Percentiles rank a stretch among this genome's conserved stretches.
phyloP scores from a whole-genome alignment of 2,797 vertebrate species.

The Ctenopoma kingsleyae region DNA sequence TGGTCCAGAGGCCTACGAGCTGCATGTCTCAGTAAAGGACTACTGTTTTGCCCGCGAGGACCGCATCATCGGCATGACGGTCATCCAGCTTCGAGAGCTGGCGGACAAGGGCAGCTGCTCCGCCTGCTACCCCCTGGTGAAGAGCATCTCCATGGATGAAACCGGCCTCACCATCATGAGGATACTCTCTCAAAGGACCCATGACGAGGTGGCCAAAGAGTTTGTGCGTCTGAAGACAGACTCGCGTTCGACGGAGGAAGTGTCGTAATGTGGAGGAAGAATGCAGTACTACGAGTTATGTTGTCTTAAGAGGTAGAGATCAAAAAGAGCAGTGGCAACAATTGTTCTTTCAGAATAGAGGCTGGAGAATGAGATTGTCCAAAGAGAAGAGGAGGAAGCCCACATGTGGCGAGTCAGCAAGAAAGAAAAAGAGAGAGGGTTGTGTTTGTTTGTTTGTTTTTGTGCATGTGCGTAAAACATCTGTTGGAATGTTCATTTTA shows the following conservation, averaged over 20 bases:
- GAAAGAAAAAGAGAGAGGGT: constrained; percentile 70
- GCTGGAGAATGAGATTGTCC: constrained; percentile 67
- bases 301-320: constrained; percentile 69
- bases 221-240: constrained; percentile 98
- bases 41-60: constrained; percentile 99
- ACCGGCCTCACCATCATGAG: constrained; percentile 95
- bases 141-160: constrained; percentile 90
- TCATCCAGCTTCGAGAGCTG: constrained; percentile 91
- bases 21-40: constrained; percentile 96
- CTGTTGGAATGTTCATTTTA: constrained; percentile 96
- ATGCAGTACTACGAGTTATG: constrained; percentile 70
- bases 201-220: constrained; percentile 97
- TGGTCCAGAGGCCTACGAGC: constrained; percentile 91
- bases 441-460: constrained; percentile 88
- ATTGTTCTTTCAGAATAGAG: constrained; percentile 47
- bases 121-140: constrained; percentile 90
- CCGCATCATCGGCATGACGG: constrained; percentile 93
- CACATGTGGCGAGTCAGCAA: constrained; percentile 46
- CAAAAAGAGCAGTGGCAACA: constrained; percentile 36
- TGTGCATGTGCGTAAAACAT: constrained; percentile 97
- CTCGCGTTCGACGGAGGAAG: constrained; percentile 91
- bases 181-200: constrained; percentile 97
- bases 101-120: constrained; percentile 88
- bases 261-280: constrained; percentile 70
- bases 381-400: constrained; percentile 64